Percentiles rank a stretch among this genome's conserved stretches.
Evolutionary conservation across 2,797 vertebrate species (phyloP).

Genomic region (Gymnodraco acuticeps): DNA sequence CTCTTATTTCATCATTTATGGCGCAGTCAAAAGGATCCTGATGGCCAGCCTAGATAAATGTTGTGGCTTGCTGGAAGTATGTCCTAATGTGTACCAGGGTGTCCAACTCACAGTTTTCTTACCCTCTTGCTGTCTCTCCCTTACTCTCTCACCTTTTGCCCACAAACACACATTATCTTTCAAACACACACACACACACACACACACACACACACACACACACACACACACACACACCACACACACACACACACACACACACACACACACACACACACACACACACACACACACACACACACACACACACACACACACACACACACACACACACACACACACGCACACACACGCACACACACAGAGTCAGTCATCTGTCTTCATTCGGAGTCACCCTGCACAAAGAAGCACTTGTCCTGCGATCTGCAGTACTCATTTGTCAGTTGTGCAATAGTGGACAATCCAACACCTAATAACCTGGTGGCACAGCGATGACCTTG

Average conservation of each 20-base stretch:
- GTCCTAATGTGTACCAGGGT: slow-evolving; percentile 46
- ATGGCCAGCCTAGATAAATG: slow-evolving; percentile 63
- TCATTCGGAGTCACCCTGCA: slow-evolving; percentile 63
- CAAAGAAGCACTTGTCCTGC: slow-evolving; percentile 78
- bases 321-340: not conserved
- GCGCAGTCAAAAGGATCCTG: slow-evolving; percentile 43
- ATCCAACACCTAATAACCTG: slow-evolving; percentile 67
- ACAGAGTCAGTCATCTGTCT: slow-evolving; percentile 69
- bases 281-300: not conserved
- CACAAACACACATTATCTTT: too few species aligned
- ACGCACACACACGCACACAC: too few species aligned
- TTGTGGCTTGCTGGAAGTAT: slow-evolving; percentile 50
- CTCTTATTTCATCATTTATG: slow-evolving; percentile 58
- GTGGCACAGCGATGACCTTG: slow-evolving; percentile 69
- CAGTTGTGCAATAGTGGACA: slow-evolving; percentile 71
- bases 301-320: not conserved
- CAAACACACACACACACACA: not conserved
- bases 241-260: slow-evolving; percentile 2
- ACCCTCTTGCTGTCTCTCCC: slow-evolving; percentile 32
- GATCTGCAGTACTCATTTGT: slow-evolving; percentile 68
- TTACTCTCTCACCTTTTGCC: slow-evolving; percentile 29
- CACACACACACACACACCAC: too few species aligned
- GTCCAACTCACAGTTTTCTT: slow-evolving; percentile 38
- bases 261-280: too few species aligned
- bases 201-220: slow-evolving; percentile 1